These are phyloP conservation scores for Periphyllus acericola DNA, from an alignment of 2,888 invertebrate species.

Conservation along the genomic window DNA sequence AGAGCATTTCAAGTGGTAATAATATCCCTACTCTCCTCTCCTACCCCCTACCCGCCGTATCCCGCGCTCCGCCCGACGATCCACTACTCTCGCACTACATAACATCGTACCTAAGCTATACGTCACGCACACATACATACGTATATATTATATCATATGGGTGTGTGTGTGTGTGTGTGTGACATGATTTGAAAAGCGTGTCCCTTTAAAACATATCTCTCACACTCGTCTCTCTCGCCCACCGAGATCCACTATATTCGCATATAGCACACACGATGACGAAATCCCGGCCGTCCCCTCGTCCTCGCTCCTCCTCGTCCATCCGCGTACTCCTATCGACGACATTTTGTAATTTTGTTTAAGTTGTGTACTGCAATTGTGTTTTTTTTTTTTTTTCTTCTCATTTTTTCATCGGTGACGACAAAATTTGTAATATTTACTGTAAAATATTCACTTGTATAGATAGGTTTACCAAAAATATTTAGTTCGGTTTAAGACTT, in stretches of 20 bases:
- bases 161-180: neutral
- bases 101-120: neutral
- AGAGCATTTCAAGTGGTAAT: constrained; percentile 75
- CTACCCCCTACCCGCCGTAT: neutral
- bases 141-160: neutral
- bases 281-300: neutral
- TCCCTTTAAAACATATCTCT: neutral
- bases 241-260: neutral
- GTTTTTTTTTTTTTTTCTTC: neutral
- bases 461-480: constrained; percentile 12
- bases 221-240: neutral
- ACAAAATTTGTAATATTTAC: constrained; percentile 32
- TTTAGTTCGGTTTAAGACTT: constrained; percentile 10
- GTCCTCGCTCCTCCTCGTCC: too few species aligned
- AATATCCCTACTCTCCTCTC: neutral
- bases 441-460: constrained; percentile 59
- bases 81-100: too few species aligned
- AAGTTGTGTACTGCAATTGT: neutral
- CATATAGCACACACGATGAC: neutral
- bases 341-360: neutral
- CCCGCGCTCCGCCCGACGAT: neutral
- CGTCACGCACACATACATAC: too few species aligned
- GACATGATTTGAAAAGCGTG: neutral
- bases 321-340: neutral
- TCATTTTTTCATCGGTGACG: neutral